Base-by-base conservation (phyloP, 2,113 vertebrate species). In the Dinomys branickii region DNA sequence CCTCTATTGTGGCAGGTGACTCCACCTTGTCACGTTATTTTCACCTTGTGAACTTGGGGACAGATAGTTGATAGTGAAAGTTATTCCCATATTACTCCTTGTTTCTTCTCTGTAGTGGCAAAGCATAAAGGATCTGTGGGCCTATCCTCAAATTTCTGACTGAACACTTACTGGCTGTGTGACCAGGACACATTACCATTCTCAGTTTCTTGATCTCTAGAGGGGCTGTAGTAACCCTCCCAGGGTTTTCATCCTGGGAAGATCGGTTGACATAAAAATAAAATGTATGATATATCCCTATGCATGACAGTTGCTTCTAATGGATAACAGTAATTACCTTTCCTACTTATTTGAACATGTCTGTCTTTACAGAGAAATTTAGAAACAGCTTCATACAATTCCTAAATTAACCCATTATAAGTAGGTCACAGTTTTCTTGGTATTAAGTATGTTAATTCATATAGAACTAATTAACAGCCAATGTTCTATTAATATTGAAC, bases 241-340 rank as follows among this genome's bases (percentile, higher is more conserved):
- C 22, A 17, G 24, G 8, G 41, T 1, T 17, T 35, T 7, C 1
- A 26, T 44, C 47, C 56, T 5, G 11, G 0, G 20, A 54, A 58
- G 61, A 47, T 0, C 0, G n/a, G 67, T 4, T 33, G 28, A 11
- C 26, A 28, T 0, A 17, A 41, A 6, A 71, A 2, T 12, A 38
- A 67, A 44, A 4, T 12, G 41, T 26, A 9, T 1, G 22, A 4
- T 20, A 7, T 7, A 7, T 4, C 9, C 22, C 6, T 7, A 44
- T 2, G 5, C 20, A 0, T n/a, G 9, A 30, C 14, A 24, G 12
- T 17, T 19, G 19, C 1, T 69, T 6, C 47, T 9, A 1, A 0
- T 0, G 7, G 69, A 1, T 11, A 28, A 4, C 0, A 0, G 1
- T 9, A 3, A 11, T 13, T 3, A 20, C 0, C 6, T 35, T 26